Evolutionary conservation across 1,140 invertebrate genomes (phyloP).

Genomic region (Heliconius hermathena): DNA sequence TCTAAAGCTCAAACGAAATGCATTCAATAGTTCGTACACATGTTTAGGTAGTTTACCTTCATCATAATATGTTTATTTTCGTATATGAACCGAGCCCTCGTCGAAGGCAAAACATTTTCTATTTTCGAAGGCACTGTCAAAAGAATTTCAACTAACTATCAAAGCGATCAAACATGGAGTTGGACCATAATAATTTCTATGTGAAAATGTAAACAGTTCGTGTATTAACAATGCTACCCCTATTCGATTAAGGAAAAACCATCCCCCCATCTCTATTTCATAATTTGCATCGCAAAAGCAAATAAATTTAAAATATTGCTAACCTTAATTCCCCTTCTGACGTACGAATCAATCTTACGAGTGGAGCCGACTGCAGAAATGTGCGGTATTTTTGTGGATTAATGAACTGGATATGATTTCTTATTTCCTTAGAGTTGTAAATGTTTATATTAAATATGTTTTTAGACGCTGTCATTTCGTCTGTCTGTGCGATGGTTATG

Average conservation of each 20-base stretch:
- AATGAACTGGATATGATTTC: conserved; percentile 35
- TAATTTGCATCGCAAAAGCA: conserved; percentile 76
- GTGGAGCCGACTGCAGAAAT: conserved; percentile 21
- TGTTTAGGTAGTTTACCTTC: neutral
- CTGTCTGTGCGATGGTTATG: too few relatives aligned
- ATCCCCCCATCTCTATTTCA: conserved; percentile 15
- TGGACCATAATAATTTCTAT: conserved; percentile 32
- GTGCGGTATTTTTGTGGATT: conserved; percentile 24
- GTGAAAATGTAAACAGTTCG: neutral
- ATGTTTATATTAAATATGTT: conserved; percentile 1
- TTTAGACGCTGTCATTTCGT: neutral
- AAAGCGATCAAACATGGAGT: conserved; percentile 52
- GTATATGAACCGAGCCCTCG: neutral
- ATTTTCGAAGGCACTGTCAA: conserved; percentile 18
- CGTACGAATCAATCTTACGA: conserved; percentile 39
- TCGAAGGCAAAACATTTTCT: neutral
- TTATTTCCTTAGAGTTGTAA: conserved; percentile 19
- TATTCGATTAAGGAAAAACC: conserved; percentile 64
- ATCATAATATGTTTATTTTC: neutral
- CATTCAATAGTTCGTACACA: neutral
- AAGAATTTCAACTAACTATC: conserved; percentile 29
- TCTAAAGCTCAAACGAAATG: too few relatives aligned
- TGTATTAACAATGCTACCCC: conserved; percentile 50
- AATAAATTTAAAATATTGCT: conserved; percentile 80
- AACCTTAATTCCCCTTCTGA: conserved; percentile 70